Evolutionary conservation across 2,113 vertebrate genomes (phyloP).

Genomic region (Gallinago undulata): DNA sequence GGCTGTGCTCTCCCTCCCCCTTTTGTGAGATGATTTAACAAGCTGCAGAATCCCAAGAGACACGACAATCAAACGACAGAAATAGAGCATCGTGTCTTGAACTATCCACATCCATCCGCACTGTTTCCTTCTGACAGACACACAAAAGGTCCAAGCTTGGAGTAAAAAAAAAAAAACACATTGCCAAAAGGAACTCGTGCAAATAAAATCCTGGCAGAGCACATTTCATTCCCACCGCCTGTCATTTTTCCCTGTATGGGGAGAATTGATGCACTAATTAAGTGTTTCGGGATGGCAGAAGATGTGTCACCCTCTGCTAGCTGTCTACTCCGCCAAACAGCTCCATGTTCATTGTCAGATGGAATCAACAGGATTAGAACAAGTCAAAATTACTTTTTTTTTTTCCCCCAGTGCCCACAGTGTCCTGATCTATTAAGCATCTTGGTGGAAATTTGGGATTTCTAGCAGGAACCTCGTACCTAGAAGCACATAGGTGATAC

Average conservation of each 20-base stretch:
- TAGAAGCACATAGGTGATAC: rapidly evolving
- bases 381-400: neutral
- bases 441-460: neutral
- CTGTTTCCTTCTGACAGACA: neutral
- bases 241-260: neutral
- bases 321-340: neutral
- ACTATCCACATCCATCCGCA: neutral
- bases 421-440: rapidly evolving
- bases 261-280: neutral
- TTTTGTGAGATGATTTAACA: constrained; percentile 38
- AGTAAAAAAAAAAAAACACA: neutral
- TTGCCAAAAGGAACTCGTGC: neutral
- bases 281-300: neutral
- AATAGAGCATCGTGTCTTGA: neutral
- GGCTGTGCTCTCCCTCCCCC: neutral
- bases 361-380: neutral
- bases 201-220: neutral
- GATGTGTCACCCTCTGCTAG: neutral
- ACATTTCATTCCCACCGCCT: rapidly evolving
- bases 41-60: constrained; percentile 7
- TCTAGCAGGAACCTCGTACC: neutral
- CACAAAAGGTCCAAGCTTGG: neutral
- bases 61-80: neutral
- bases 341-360: neutral
- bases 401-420: neutral